Base-by-base conservation (phyloP, 2,113 vertebrate genomes). In the Psophia crepitans region DNA sequence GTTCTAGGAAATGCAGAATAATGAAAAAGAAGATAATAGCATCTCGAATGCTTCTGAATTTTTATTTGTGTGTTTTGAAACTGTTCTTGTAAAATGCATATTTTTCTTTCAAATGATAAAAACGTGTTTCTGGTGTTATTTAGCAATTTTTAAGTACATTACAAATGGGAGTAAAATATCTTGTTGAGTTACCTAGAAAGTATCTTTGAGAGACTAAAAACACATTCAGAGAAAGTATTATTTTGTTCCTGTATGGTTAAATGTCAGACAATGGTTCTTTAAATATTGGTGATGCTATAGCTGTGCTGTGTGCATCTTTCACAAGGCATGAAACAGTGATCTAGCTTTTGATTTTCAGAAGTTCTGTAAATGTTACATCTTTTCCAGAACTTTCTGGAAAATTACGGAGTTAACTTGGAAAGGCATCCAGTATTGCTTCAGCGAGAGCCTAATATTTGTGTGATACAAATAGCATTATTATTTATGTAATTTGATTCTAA, bases 311-410 rank as follows among this genome's bases (percentile, higher is more conserved):
- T 46, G 14, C n/a, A 5, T 61, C 22, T 43, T 73, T 75, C 24
- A 65, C 17, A 91, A 58, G 39, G 15, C 18, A 22, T 46, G 15
- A 76, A 69, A 12, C 33, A 69, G 69, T 53, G 2, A 57, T 41
- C 21, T 69, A 37, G 12, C 5, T 94, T 93, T 89, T 71, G 6
- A 33, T 79, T 73, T 73, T 80, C 28, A 69, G 46, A 27, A 27
- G 6, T 46, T 75, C 9, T 51, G 4, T 77, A 41, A 4, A 4
- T 26, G 20, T 33, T 89, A 21, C 0, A 0, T 53, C 22, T 90
- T 82, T 60, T 63, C 43, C 32, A 79, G 41, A 84, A 65, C 16
- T 63, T 69, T 89, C 24, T 49, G 37, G 49, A 63, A 88, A 60
- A 71, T 68, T 26, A 24, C 6, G 14, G 13, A 33, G 11, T 64